Evolutionary conservation across 2,797 vertebrate species (phyloP).

Genomic region (Fratercula arctica): DNA sequence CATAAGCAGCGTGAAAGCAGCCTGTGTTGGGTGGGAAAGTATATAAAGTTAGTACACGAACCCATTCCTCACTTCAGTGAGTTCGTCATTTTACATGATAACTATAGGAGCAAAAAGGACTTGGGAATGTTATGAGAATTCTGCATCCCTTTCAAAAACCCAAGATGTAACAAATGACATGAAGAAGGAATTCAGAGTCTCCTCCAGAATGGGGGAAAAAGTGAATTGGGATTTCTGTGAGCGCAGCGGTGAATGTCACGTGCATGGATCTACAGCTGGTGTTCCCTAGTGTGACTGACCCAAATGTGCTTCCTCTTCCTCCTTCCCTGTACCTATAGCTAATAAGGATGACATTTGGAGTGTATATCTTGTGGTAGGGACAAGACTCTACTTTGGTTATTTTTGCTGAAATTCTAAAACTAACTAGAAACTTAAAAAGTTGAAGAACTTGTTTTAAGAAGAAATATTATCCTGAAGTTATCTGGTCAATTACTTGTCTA

Average conservation of each 20-base stretch:
- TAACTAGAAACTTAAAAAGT: neutral
- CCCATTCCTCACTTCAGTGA: neutral
- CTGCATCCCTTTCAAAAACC: neutral
- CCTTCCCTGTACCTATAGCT: neutral
- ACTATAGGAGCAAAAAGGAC: neutral
- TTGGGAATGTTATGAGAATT: neutral
- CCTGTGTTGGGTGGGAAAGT: neutral
- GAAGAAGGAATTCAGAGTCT: neutral
- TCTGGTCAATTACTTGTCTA: neutral
- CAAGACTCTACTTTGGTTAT: neutral
- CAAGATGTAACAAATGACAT: neutral
- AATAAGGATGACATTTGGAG: neutral
- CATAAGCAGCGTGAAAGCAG: neutral
- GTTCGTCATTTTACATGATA: neutral
- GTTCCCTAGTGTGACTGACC: neutral
- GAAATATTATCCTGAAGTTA: neutral
- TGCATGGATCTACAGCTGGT: neutral
- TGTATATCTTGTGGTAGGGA: rapidly evolving
- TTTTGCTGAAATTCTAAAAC: neutral
- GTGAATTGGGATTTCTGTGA: neutral
- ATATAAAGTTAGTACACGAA: neutral
- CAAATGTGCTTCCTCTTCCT: neutral
- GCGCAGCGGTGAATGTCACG: neutral
- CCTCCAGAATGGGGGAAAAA: neutral
- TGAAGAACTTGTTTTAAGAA: neutral